These are phyloP conservation scores for Cyanoliseus patagonus DNA, from an alignment of 2,113 vertebrate genomes.

Conservation along the genomic window DNA sequence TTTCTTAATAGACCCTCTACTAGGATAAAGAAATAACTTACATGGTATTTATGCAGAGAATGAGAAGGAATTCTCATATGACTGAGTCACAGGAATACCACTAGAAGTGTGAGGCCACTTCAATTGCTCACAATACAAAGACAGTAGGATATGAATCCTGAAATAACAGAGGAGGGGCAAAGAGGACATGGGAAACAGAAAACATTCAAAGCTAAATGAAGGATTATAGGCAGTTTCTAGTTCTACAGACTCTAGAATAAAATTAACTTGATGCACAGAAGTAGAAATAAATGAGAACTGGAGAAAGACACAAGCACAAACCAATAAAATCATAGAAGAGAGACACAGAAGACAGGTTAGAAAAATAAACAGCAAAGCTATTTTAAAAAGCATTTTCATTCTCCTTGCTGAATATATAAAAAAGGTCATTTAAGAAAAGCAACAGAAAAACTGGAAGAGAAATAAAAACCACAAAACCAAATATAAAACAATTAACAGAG, in stretches of 20 bases:
- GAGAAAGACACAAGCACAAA: background rate
- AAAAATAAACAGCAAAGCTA: background rate
- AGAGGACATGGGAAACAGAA: background rate
- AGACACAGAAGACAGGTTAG: background rate
- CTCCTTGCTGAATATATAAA: background rate
- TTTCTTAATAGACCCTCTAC: background rate
- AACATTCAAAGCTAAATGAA: background rate
- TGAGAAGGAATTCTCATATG: background rate
- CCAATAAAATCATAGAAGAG: background rate
- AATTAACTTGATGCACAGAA: background rate
- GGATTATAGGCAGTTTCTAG: background rate
- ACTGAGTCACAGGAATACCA: background rate
- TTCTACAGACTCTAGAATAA: background rate
- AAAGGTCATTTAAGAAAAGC: background rate
- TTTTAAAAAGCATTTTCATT: background rate
- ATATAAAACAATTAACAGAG: background rate
- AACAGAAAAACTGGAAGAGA: background rate
- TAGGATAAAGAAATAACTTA: background rate
- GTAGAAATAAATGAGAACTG: background rate
- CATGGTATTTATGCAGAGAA: background rate
- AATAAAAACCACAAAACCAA: background rate
- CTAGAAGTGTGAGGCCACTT: background rate
- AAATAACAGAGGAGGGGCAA: background rate
- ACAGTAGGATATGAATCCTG: background rate
- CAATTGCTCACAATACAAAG: background rate